These are phyloP conservation scores for Tamias sibiricus DNA, from an alignment of 2,113 vertebrate species.

Conservation along the genomic window DNA sequence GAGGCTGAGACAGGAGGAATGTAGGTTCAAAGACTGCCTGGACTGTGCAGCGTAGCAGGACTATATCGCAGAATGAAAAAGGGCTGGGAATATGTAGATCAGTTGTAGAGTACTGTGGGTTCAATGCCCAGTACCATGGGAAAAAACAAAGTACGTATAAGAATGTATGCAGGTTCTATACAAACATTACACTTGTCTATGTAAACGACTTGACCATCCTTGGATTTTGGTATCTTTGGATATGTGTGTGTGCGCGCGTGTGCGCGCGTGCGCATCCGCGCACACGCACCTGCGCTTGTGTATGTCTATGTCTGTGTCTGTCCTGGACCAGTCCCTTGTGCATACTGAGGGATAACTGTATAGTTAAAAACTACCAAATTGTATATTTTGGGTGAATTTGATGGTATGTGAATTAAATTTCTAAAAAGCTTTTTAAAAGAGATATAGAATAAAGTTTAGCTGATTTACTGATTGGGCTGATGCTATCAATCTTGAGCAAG, in stretches of 20 bases:
- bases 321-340: not conserved
- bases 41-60: too few species aligned
- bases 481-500: not conserved
- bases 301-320: not conserved
- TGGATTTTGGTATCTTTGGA: not conserved
- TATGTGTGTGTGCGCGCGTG: not conserved
- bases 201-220: not conserved
- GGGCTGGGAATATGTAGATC: too few species aligned
- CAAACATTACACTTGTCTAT: not conserved
- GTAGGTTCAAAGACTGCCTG: too few species aligned
- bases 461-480: not conserved
- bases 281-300: too few species aligned
- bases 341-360: not conserved
- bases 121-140: too few species aligned
- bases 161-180: not conserved
- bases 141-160: not conserved
- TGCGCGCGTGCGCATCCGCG: too few species aligned
- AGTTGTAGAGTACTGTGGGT: too few species aligned
- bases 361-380: not conserved
- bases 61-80: too few species aligned
- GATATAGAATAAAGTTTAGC: conserved; percentile 11
- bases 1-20: too few species aligned
- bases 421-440: not conserved
- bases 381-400: conserved; percentile 24
- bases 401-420: conserved; percentile 48